A percentile compares a stretch with the other conserved stretches of the same genome.
Evolutionary conservation across 2,888 invertebrate genomes (phyloP).

Genomic region (Sarcophaga caerulescens): DNA sequence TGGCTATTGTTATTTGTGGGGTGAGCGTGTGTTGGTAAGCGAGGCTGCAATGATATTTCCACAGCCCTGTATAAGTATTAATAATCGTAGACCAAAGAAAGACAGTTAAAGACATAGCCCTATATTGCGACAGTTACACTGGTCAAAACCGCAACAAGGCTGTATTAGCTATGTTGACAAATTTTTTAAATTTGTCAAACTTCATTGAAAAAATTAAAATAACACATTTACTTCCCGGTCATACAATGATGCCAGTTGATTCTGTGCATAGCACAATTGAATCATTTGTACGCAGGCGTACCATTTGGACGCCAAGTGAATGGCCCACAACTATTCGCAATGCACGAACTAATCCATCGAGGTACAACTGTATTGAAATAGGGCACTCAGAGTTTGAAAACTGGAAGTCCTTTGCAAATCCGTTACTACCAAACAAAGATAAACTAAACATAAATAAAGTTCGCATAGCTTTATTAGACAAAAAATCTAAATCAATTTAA

Average conservation of each 20-base stretch:
- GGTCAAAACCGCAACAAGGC: slow-evolving; percentile 1
- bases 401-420: too few relatives aligned
- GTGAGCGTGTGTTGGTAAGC: slow-evolving; percentile 36
- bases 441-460: slow-evolving; percentile 30
- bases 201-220: slow-evolving; percentile 43
- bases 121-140: slow-evolving; percentile 30
- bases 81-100: slow-evolving; percentile 42
- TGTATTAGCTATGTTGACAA: background rate
- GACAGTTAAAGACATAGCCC: slow-evolving; percentile 26
- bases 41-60: slow-evolving; percentile 39
- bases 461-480: slow-evolving; percentile 31
- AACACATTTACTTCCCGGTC: slow-evolving; percentile 46
- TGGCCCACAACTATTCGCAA: slow-evolving; percentile 41
- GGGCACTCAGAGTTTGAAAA: too few relatives aligned
- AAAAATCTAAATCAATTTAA: background rate
- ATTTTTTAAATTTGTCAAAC: slow-evolving; percentile 41
- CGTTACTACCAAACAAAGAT: background rate
- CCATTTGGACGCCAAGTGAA: slow-evolving; percentile 45
- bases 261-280: slow-evolving; percentile 46
- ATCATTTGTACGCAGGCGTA: slow-evolving; percentile 44
- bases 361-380: slow-evolving; percentile 12
- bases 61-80: slow-evolving; percentile 35
- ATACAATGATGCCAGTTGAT: slow-evolving; percentile 58
- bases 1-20: slow-evolving; percentile 50
- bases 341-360: slow-evolving; percentile 38